Percentiles rank a stretch among this genome's conserved stretches.
These are phyloP conservation scores for Diachrysia chrysitis DNA, from an alignment of 2,888 invertebrate species.

Conservation along the genomic window DNA sequence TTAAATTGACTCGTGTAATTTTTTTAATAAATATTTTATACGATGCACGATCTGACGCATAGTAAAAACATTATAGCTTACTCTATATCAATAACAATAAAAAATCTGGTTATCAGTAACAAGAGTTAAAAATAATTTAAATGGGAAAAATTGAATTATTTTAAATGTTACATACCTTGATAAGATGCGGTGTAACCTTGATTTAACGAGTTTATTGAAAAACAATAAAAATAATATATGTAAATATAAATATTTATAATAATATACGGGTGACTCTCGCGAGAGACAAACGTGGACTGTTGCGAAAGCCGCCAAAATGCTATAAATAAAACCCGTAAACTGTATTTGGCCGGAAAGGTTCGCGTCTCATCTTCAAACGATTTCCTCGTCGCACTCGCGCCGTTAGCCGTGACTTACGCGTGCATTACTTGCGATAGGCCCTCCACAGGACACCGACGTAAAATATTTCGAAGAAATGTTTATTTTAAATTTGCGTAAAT, in stretches of 20 bases:
- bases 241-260: background rate
- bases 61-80: background rate
- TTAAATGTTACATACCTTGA: constrained; percentile 38
- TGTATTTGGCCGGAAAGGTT: constrained; percentile 49
- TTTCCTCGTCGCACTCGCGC: constrained; percentile 31
- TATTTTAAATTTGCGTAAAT: too few relatives aligned
- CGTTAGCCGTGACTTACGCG: constrained; percentile 3
- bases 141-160: constrained; percentile 8
- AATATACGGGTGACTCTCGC: constrained; percentile 63
- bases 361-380: constrained; percentile 47
- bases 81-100: background rate
- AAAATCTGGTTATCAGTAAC: background rate
- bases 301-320: constrained; percentile 69
- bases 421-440: background rate
- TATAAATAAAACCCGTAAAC: constrained; percentile 56
- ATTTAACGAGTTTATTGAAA: constrained; percentile 16
- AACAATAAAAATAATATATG: constrained; percentile 7
- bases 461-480: too few relatives aligned
- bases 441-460: too few relatives aligned
- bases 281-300: constrained; percentile 74
- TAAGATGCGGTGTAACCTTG: constrained; percentile 10
- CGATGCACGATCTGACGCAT: background rate
- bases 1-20: background rate
- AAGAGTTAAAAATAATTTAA: background rate
- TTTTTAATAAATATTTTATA: background rate